Base-by-base conservation (phyloP, 2,113 vertebrate species). In the Pampusana beccarii region DNA sequence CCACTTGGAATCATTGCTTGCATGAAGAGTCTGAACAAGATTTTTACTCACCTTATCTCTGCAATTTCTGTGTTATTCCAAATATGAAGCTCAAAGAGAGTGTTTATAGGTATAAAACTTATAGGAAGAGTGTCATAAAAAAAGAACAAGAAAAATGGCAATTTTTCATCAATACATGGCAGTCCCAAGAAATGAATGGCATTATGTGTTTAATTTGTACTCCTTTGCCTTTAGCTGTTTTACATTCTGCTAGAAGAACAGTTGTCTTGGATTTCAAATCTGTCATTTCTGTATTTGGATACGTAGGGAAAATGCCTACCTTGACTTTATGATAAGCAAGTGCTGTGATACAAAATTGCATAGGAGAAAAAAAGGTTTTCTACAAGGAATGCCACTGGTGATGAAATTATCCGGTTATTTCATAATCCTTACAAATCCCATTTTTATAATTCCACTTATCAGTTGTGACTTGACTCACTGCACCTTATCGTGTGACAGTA, bases 341-440 rank as follows among this genome's bases (percentile, higher is more conserved):
- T 58, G 29, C 54, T 77, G 29, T 24, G 42, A 61, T 66, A 50
- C 5, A 70, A 62, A 88, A 51, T 5, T 38, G 2, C 1, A 3
- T 13, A 23, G 8, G 4, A 18, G n/a, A 54, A 57, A 69, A 9
- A 2, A 18, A 2, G 5, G 0, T 12, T 62, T 86, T 64, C 7
- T 60, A 8, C 9, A 65, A 6, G 53, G 69, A 83, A n/a, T 62
- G 6, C 26, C 23, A 66, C 33, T 29, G 16, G 40, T 38, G 8
- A 54, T 40, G 6, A 65, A 81, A 87, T 80, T 58, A 78, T 46
- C n/a, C 3, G 3, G 17, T 77, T 86, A 66, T 38, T 83, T 92
- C 70, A 15, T 62, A 83, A 80, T 54, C 21, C 38, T 57, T 78
- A 51, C 1, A 77, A 93, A 91, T 86, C 24, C 9, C 11, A 34